Base-by-base conservation (phyloP, 2,113 vertebrate genomes). In the Rhineura floridana region DNA sequence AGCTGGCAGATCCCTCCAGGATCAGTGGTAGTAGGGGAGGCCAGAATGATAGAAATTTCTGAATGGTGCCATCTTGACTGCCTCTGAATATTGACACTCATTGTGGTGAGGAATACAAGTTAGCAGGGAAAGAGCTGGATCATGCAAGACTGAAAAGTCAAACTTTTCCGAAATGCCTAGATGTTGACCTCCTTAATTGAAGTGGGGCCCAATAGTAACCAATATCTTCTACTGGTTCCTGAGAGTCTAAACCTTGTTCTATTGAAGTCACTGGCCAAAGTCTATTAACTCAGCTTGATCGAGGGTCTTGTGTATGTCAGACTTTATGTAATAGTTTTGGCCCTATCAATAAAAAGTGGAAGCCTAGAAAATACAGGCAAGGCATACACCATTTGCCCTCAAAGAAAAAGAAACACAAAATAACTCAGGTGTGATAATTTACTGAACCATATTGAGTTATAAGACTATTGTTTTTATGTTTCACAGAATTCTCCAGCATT, bases 1-100 rank as follows among this genome's bases (percentile, higher is more conserved):
- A 0, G 5, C 65, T 17, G 4, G 81, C 52, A 30, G 0, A 0
- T 19, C n/a, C 0, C 0, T 11, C 80, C n/a, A 81, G 81, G 19
- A 63, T 81, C 85, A 28, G 0, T 0, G 7, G 62, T 11, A 46
- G 12, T 39, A 81, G 44, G 9, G 0, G 0, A 59, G 3, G 2
- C 13, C n/a, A 86, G 44, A 36, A 33, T n/a, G 2, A 25, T 44
- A 30, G 33, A 52, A 23, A 15, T n/a, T 76, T 39, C 5, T 30
- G 59, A 9, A 1, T 0, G 0, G 85, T 55, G 67, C 88, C 17
- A 50, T 1, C 17, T 42, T 0, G 0, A 80, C 69, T 78, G 15
- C 2, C 79, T 90, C 78, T n/a, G 80, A 81, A 70, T 0, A 0
- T 4, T 89, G 65, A n/a, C n/a, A n/a, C 78, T 90, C 84, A 77